phyloP scores from a whole-genome alignment of 2,797 vertebrate genomes.

The Enteromius fasciolatus region DNA sequence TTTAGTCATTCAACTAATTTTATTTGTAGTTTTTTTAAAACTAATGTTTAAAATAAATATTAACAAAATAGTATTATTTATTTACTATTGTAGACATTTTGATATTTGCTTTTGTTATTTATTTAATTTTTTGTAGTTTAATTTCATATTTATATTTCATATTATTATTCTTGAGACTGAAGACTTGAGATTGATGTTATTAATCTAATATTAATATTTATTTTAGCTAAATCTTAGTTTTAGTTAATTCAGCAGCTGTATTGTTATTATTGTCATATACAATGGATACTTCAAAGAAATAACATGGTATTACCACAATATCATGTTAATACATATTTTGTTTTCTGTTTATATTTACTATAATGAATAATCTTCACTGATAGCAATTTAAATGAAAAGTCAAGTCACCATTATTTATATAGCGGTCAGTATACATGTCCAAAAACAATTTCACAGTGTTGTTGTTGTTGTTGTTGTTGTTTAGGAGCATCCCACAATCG shows the following conservation, averaged over 20 bases:
- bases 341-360: no score
- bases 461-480: background rate
- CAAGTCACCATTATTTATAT: no score
- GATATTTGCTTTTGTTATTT: no score
- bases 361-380: background rate
- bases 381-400: background rate
- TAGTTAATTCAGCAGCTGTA: no score
- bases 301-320: background rate
- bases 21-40: no score
- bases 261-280: no score
- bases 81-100: no score
- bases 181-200: no score
- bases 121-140: background rate
- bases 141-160: background rate
- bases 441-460: background rate
- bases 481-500: slow-evolving; percentile 94
- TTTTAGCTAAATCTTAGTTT: no score
- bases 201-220: no score
- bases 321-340: background rate
- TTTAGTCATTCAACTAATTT: background rate
- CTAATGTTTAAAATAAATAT: background rate
- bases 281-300: no score
- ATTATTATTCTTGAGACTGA: background rate
- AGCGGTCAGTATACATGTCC: no score
- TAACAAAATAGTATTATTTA: background rate